Conservation (phyloP, 2,888 invertebrate genomes). For the Hymenopus coronatus region DNA sequence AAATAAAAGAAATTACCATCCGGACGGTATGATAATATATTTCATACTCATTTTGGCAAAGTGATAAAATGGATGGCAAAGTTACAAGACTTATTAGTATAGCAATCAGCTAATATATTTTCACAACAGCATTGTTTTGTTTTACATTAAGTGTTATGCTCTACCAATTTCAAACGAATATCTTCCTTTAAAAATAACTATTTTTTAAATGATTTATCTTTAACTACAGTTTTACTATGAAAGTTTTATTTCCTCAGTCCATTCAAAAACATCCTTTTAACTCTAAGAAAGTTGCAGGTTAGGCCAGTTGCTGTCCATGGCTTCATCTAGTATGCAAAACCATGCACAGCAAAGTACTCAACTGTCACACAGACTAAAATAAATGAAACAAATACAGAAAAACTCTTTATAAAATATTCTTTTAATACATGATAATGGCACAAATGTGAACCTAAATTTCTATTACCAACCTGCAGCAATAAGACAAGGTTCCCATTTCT, state of each 20-base stretch:
- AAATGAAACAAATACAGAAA: neutral
- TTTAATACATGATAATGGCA: neutral
- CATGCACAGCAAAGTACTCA: neutral
- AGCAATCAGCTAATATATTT: neutral
- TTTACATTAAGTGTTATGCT: neutral
- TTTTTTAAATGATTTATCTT: neutral
- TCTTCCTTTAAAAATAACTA: neutral
- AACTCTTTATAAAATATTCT: neutral
- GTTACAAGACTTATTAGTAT: neutral
- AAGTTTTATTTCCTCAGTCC: neutral
- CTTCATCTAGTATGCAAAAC: neutral
- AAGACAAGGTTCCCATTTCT: neutral
- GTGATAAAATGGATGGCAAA: constrained; percentile 12
- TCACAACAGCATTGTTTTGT: neutral
- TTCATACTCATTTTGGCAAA: neutral
- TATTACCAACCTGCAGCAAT: neutral
- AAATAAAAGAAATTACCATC: neutral
- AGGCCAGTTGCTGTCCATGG: neutral
- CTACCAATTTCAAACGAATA: neutral
- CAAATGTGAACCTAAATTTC: neutral
- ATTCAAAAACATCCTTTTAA: neutral
- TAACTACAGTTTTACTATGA: neutral
- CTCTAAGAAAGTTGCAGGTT: neutral
- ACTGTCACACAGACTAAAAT: neutral
- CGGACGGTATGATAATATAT: constrained; percentile 12